Evolutionary conservation across 2,113 vertebrate genomes (phyloP), one percentile per base, ranked within the genome.

Genomic region (Scytalopus superciliaris): DNA sequence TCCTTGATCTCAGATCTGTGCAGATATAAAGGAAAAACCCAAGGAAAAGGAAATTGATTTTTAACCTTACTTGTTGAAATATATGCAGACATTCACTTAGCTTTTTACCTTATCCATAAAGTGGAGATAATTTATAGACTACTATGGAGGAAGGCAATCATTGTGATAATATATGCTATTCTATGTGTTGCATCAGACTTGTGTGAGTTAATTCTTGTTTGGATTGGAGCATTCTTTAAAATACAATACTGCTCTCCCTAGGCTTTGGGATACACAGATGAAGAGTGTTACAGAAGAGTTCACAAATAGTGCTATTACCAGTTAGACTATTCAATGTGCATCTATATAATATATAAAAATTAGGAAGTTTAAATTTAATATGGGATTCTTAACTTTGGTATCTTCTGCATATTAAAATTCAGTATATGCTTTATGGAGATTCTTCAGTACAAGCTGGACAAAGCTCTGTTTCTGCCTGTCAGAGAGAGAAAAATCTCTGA

Each of bases 1-100:
- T 84, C 92, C 92, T 96, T 95, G 92, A 96, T 86, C 89, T 94
- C 73, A 88, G 42, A 92, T 52, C 31, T 85, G 47, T 42, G 5
- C n/a, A 92, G 74, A 59, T 67, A 40, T 13, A 66, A 67, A 62
- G 67, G 53, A 76, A 92, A 84, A 90, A n/a, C 47, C 40, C 23
- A 25, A 11, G 37, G 33, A 84, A 19, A 84, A 79, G 16, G 47
- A 66, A 93, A 60, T 28, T 33, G 21, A 70, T 68, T 14, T 56
- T 70, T 63, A 67, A 45, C 35, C 31, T 88, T 57, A 39, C 59
- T 86, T 69, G 50, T 45, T 72, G 44, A 88, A 90, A 77, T 69
- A 64, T 0, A 50, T 42, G 25, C 56, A 52, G 33, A 31, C 5
- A 22, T 83, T 57, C 44, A 57, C 21, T 57, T 2, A 8, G 56